Conservation (phyloP, 2,113 vertebrate genomes). For the Melanostigma gelatinosum region DNA sequence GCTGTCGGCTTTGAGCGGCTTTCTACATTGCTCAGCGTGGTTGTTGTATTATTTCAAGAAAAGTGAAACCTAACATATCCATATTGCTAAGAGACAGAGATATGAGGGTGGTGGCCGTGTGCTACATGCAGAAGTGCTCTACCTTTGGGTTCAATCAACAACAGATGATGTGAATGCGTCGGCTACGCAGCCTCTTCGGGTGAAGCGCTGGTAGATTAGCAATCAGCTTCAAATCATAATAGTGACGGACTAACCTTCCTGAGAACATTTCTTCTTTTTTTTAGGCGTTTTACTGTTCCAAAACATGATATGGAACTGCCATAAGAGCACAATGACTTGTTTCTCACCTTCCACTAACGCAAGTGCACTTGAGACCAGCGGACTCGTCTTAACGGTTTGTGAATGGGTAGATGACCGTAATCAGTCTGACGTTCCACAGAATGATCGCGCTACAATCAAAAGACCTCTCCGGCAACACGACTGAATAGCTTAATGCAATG, state of each 20-base stretch:
- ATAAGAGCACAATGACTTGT: slow-evolving; percentile 49
- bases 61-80: slow-evolving; percentile 21
- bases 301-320: slow-evolving; percentile 41
- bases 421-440: slow-evolving; percentile 63
- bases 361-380: slow-evolving; percentile 78
- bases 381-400: slow-evolving; percentile 56
- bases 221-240: background rate
- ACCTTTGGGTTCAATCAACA: slow-evolving; percentile 25
- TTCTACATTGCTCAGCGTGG: slow-evolving; percentile 36
- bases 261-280: background rate
- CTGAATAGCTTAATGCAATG: slow-evolving; percentile 80
- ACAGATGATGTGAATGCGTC: slow-evolving; percentile 15
- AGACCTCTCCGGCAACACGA: slow-evolving; percentile 51
- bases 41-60: background rate
- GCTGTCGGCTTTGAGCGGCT: slow-evolving; percentile 44
- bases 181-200: background rate
- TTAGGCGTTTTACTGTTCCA: slow-evolving; percentile 44
- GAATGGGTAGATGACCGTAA: slow-evolving; percentile 40
- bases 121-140: slow-evolving; percentile 60
- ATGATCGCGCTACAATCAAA: slow-evolving; percentile 67
- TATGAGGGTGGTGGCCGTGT: slow-evolving; percentile 4
- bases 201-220: slow-evolving; percentile 45
- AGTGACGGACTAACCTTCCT: slow-evolving; percentile 13
- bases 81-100: slow-evolving; percentile 21
- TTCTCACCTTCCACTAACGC: slow-evolving; percentile 48